Evolutionary conservation across 30 jellyfish, hydroid and myxozoan species (phyloP).

Genomic region (Pseudorhiza aurosa): DNA sequence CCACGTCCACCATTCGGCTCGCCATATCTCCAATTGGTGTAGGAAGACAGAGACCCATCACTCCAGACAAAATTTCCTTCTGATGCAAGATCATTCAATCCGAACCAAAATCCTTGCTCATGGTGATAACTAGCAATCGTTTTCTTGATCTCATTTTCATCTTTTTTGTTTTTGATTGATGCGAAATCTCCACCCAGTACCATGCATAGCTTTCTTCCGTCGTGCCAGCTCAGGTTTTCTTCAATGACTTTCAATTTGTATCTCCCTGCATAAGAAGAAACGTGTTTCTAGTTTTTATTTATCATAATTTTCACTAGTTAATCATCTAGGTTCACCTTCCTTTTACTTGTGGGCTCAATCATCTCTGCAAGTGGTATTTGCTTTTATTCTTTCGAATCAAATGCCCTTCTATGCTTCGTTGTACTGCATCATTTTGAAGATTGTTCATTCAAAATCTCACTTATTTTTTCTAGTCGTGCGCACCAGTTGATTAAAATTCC

Average conservation of each 20-base stretch:
- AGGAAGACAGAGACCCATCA: background rate
- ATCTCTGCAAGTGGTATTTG: too few relatives aligned
- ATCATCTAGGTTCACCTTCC: too few relatives aligned
- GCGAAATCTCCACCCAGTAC: background rate
- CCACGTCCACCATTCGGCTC: background rate
- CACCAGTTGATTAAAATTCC: too few relatives aligned
- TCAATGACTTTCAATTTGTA: background rate
- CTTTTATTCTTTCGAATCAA: too few relatives aligned
- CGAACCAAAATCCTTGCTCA: background rate
- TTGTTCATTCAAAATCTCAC: too few relatives aligned
- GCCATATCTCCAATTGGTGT: background rate
- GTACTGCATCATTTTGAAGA: too few relatives aligned
- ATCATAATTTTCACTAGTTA: too few relatives aligned
- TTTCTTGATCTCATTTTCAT: background rate
- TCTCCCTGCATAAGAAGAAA: too few relatives aligned
- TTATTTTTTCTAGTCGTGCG: too few relatives aligned
- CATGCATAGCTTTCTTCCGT: background rate
- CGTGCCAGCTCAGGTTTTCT: background rate
- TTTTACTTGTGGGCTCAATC: too few relatives aligned
- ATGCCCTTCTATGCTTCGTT: too few relatives aligned
- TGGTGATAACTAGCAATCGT: background rate
- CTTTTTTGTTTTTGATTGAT: background rate
- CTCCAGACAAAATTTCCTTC: constrained; percentile 18
- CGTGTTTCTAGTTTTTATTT: too few relatives aligned
- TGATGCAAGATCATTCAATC: constrained; percentile 3